Conservation (phyloP, 2,113 vertebrate genomes). For the Hipposideros armiger region DNA sequence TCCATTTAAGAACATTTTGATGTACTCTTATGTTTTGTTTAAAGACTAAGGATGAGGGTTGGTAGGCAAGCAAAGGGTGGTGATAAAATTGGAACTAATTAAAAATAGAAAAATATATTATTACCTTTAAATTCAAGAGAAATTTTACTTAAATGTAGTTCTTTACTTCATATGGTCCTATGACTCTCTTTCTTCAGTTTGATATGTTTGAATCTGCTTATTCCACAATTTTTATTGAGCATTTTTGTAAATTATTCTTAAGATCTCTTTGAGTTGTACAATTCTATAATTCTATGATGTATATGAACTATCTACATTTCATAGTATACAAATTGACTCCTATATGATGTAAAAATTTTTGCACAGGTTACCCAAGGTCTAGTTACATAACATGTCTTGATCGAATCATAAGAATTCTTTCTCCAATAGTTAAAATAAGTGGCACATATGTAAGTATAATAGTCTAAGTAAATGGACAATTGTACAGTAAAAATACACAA, state of each 20-base stretch:
- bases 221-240: neutral
- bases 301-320: neutral
- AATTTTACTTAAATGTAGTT: constrained; percentile 8
- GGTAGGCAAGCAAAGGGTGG: neutral
- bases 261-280: neutral
- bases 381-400: neutral
- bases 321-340: neutral
- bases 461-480: neutral
- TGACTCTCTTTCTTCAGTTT: neutral
- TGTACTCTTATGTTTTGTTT: neutral
- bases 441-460: neutral
- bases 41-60: neutral
- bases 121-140: neutral
- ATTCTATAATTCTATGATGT: neutral
- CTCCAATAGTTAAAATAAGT: neutral
- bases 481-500: neutral
- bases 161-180: neutral
- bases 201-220: neutral
- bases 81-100: neutral
- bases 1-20: neutral
- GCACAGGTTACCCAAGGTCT: neutral
- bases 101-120: neutral
- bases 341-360: neutral
- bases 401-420: neutral
- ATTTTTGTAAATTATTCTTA: constrained; percentile 28